Percentiles rank a stretch among this genome's conserved stretches.
Evolutionary conservation across 2,113 vertebrate species (phyloP).

Genomic region (Struthidea cinerea): DNA sequence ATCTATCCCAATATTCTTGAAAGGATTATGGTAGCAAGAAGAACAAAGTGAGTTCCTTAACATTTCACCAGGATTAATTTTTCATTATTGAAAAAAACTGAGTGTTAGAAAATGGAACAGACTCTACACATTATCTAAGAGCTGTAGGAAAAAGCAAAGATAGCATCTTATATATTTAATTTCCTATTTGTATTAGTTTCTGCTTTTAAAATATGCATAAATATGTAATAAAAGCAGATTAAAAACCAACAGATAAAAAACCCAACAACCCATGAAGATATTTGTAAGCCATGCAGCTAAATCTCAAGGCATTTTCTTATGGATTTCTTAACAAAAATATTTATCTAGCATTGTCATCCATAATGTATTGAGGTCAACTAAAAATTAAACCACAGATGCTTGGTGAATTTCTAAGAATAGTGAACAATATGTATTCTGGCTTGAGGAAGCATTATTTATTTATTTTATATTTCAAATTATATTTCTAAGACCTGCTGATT

Average conservation of each 20-base stretch:
- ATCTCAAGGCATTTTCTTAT: not conserved
- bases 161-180: not conserved
- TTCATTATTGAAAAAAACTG: not conserved
- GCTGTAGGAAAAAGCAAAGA: not conserved
- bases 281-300: not conserved
- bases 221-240: not conserved
- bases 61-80: constrained; percentile 20
- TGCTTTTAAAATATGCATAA: constrained; percentile 1
- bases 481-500: not conserved
- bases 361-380: constrained; percentile 18
- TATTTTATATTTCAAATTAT: not conserved
- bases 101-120: constrained; percentile 21
- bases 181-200: constrained; percentile 29
- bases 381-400: not conserved
- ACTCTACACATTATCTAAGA: not conserved
- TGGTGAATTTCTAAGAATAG: not conserved
- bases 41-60: constrained; percentile 26
- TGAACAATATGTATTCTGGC: not conserved
- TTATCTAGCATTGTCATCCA: constrained; percentile 9
- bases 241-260: not conserved
- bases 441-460: not conserved
- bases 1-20: constrained; percentile 4
- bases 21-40: constrained; percentile 18
- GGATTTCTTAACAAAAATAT: not conserved
- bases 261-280: not conserved